Percentiles rank a stretch among this genome's conserved stretches.
These are phyloP conservation scores for Dipus sagitta DNA, from an alignment of 2,797 vertebrate species.

Conservation along the genomic window DNA sequence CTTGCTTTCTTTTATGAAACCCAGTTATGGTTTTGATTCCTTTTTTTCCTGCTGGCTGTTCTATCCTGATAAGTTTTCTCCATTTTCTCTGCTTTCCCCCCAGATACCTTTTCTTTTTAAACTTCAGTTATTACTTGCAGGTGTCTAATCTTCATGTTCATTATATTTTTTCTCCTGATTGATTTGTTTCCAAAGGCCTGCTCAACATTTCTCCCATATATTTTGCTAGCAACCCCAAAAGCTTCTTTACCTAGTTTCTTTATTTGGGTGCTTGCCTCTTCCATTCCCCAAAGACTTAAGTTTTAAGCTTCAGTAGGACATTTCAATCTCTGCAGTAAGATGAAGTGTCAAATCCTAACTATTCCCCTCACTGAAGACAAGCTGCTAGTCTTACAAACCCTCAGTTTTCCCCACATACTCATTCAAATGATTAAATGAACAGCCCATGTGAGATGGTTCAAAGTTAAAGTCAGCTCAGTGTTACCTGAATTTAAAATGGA, in stretches of 20 bases:
- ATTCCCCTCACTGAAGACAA: neutral
- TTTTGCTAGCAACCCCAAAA: neutral
- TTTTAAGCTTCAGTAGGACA: neutral
- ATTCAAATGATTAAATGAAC: neutral
- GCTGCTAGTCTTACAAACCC: neutral
- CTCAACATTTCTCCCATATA: neutral
- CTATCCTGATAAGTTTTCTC: neutral
- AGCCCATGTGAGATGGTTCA: neutral
- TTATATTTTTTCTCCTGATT: neutral
- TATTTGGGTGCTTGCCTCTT: neutral
- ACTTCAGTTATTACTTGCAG: neutral
- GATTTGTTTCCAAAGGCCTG: neutral
- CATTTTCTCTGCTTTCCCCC: neutral
- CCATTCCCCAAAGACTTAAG: neutral
- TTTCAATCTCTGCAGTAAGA: neutral
- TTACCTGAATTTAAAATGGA: neutral
- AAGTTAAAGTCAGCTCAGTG: neutral
- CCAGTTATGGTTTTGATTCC: neutral
- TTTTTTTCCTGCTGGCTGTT: neutral
- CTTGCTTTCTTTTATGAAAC: slow-evolving; percentile 37
- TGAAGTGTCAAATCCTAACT: neutral
- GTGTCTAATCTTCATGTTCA: neutral
- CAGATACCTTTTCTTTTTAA: neutral
- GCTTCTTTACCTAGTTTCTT: neutral
- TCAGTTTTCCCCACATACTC: neutral